Conservation (phyloP, 2,888 invertebrate species). For the Caenorhabditis sp. region DNA sequence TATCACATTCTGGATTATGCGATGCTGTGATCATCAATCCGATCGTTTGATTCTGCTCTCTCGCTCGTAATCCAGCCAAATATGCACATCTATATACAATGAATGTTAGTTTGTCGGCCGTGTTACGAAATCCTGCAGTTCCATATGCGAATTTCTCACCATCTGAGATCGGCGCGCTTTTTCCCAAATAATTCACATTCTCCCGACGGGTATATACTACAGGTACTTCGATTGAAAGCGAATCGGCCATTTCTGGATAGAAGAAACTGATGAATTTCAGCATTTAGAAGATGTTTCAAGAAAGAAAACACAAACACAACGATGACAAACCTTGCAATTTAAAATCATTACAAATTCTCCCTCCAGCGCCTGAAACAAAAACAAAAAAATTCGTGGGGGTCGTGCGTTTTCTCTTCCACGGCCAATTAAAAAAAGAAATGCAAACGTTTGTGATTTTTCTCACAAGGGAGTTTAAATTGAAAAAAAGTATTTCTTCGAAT, state of each 20-base stretch:
- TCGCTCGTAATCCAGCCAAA: slow-evolving; percentile 85
- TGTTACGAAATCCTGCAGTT: slow-evolving; percentile 64
- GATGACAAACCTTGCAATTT: no score
- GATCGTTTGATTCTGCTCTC: slow-evolving; percentile 75
- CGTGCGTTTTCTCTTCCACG: not conserved
- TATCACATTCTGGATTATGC: slow-evolving; percentile 84
- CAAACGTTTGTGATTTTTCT: not conserved
- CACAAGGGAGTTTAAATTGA: no score
- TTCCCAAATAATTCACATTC: slow-evolving; percentile 14
- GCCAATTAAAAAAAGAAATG: not conserved
- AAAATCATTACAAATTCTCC: no score
- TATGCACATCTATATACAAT: slow-evolving; percentile 94
- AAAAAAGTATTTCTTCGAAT: no score
- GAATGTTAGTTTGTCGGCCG: slow-evolving; percentile 79
- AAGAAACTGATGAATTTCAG: no score
- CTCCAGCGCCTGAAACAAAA: not conserved
- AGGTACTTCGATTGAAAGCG: slow-evolving; percentile 22
- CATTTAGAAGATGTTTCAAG: no score
- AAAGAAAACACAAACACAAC: no score
- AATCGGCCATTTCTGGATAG: slow-evolving; percentile 35
- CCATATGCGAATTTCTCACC: slow-evolving; percentile 23
- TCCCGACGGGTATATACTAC: slow-evolving; percentile 19
- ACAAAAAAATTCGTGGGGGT: not conserved
- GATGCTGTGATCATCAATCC: slow-evolving; percentile 99
- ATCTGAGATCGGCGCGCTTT: slow-evolving; percentile 1